phyloP scores from a whole-genome alignment of 2,113 vertebrate genomes.

The Sarotherodon lohbergeri region DNA sequence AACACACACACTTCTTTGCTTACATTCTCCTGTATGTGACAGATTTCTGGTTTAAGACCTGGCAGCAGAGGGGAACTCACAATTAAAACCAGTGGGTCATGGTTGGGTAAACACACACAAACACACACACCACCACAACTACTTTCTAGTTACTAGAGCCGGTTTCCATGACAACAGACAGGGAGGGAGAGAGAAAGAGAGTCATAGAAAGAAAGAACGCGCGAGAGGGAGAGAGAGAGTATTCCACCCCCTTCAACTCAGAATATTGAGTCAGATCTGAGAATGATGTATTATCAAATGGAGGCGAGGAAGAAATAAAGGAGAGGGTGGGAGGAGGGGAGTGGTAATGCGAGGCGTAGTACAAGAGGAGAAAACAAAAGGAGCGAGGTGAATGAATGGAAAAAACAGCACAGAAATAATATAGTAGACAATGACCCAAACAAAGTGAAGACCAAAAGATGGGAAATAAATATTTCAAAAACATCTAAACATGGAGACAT shows the following conservation, averaged over 20 bases:
- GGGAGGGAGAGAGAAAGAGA: slow-evolving; percentile 4
- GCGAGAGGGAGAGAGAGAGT: not conserved
- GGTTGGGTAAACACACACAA: slow-evolving; percentile 20
- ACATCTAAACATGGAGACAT: not conserved
- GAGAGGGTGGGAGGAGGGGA: slow-evolving; percentile 11
- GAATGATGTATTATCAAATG: slow-evolving; percentile 27
- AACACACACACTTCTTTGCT: not conserved
- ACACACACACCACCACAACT: slow-evolving; percentile 13
- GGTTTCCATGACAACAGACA: slow-evolving; percentile 78
- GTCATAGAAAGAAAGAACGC: not conserved
- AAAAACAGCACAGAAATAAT: not conserved
- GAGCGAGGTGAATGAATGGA: not conserved
- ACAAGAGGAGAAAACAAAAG: slow-evolving; percentile 20
- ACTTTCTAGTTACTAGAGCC: slow-evolving; percentile 64
- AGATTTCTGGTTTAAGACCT: slow-evolving; percentile 7
- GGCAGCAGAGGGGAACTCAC: slow-evolving; percentile 6
- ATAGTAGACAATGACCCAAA: not conserved
- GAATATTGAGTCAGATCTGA: slow-evolving; percentile 43
- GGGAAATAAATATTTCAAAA: not conserved
- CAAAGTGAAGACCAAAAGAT: not conserved
- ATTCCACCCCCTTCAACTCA: slow-evolving; percentile 7
- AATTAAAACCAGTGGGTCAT: slow-evolving; percentile 50
- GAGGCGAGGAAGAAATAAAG: slow-evolving; percentile 3
- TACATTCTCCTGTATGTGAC: not conserved
- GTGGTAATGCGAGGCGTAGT: not conserved